phyloP scores from a whole-genome alignment of 2,888 invertebrate genomes.

The Bombyx huttoni region DNA sequence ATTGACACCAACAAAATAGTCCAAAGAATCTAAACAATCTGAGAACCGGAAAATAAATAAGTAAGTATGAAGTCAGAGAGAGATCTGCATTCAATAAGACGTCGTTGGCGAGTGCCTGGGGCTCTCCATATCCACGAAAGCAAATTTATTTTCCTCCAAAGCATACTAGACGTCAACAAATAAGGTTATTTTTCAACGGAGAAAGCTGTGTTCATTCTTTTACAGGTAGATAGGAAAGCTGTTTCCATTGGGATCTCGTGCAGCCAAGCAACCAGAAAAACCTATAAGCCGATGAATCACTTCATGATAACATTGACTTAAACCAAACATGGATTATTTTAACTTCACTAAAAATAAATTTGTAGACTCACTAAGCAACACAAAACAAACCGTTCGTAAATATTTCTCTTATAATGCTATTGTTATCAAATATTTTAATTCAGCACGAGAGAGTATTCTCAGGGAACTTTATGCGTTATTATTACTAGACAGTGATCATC shows the following conservation, averaged over 20 bases:
- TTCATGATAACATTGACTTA: neutral
- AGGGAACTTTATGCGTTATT: no score
- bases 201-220: conserved; percentile 40
- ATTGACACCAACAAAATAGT: conserved; percentile 1
- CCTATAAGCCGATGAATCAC: neutral
- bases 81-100: conserved; percentile 48
- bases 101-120: conserved; percentile 40
- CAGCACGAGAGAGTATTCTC: no score
- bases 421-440: no score
- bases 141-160: conserved; percentile 63
- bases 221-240: conserved; percentile 8
- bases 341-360: no score
- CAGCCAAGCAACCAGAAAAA: neutral
- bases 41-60: conserved; percentile 21
- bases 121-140: conserved; percentile 46
- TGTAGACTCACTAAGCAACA: no score
- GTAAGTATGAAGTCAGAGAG: conserved; percentile 18
- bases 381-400: no score
- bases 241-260: neutral
- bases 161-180: conserved; percentile 65
- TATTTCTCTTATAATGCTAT: no score
- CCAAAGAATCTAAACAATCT: conserved; percentile 1
- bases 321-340: no score
- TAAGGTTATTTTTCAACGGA: conserved; percentile 63
- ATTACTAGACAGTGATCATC: no score